These are phyloP conservation scores for Capromys pilorides DNA, from an alignment of 2,797 vertebrate genomes.

Conservation along the genomic window DNA sequence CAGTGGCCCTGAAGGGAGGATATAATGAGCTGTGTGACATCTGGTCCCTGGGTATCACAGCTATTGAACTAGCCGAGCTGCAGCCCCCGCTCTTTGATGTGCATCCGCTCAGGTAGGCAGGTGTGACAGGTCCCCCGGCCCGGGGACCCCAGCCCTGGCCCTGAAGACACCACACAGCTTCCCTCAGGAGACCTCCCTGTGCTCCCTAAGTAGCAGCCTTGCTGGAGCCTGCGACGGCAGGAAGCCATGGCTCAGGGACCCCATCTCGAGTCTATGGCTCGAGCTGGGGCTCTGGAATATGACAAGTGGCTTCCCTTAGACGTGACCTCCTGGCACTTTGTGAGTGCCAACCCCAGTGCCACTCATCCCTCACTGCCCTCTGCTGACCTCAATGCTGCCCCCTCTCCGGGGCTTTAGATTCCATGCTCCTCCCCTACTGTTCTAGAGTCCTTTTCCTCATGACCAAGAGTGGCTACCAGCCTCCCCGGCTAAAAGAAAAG, in stretches of 20 bases:
- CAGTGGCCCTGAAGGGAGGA: slow-evolving; percentile 94
- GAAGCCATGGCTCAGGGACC: not conserved
- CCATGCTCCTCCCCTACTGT: not conserved
- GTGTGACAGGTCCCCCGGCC: no score
- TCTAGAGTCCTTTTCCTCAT: slow-evolving; percentile 93
- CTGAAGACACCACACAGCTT: not conserved
- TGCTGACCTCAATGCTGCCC: not conserved
- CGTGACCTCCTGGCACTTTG: not conserved
- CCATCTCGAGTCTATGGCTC: not conserved
- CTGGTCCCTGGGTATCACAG: slow-evolving; percentile 96
- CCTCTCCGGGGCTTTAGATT: not conserved
- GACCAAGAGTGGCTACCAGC: slow-evolving; percentile 96
- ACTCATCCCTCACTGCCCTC: not conserved
- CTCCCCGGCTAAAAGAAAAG: slow-evolving; percentile 94
- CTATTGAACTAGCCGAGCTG: slow-evolving; percentile 92
- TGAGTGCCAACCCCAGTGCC: not conserved
- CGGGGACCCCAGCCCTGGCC: not conserved
- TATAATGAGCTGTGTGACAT: slow-evolving; percentile 95
- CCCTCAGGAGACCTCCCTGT: not conserved
- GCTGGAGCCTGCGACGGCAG: not conserved
- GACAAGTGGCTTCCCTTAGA: not conserved
- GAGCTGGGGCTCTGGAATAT: not conserved
- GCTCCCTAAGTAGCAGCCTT: not conserved
- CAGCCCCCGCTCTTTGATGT: slow-evolving; percentile 93
- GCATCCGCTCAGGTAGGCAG: slow-evolving; percentile 91